These are phyloP conservation scores for Sphaerophoria rueppellii DNA, from an alignment of 2,888 invertebrate genomes.

Conservation along the genomic window DNA sequence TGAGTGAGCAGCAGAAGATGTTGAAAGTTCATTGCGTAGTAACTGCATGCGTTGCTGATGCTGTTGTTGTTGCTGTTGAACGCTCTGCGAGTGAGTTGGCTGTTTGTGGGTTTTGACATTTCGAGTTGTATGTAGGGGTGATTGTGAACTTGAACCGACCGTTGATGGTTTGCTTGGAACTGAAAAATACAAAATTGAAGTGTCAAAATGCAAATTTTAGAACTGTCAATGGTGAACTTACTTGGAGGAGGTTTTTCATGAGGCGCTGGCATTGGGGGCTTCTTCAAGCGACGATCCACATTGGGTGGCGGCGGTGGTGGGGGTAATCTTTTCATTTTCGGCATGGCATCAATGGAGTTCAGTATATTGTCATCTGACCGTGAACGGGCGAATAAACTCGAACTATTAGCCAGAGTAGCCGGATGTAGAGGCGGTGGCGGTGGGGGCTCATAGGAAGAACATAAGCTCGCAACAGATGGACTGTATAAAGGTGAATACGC, in stretches of 20 bases:
- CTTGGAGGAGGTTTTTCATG: conserved; percentile 82
- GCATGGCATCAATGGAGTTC: conserved; percentile 85
- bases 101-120: conserved; percentile 77
- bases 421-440: conserved; percentile 86
- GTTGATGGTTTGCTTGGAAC: conserved; percentile 80
- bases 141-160: conserved; percentile 65
- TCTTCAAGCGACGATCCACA: conserved; percentile 80
- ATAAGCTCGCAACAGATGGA: conserved; percentile 85
- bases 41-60: conserved; percentile 60
- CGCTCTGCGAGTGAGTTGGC: conserved; percentile 42
- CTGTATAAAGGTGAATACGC: conserved; percentile 86
- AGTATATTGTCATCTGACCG: conserved; percentile 92
- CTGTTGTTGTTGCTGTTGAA: conserved; percentile 55
- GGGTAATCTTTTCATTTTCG: conserved; percentile 83
- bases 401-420: conserved; percentile 81
- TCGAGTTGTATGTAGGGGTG: conserved; percentile 74
- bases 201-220: neutral
- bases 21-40: conserved; percentile 55
- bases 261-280: conserved; percentile 83
- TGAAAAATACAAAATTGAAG: conserved; percentile 62
- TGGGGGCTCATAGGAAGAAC: conserved; percentile 86
- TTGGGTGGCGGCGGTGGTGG: conserved; percentile 85
- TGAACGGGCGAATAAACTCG: conserved; percentile 85
- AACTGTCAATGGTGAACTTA: conserved; percentile 75
- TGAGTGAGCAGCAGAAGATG: conserved; percentile 47